phyloP scores from a whole-genome alignment of 1,140 invertebrate genomes.

The Calephelis virginiensis region DNA sequence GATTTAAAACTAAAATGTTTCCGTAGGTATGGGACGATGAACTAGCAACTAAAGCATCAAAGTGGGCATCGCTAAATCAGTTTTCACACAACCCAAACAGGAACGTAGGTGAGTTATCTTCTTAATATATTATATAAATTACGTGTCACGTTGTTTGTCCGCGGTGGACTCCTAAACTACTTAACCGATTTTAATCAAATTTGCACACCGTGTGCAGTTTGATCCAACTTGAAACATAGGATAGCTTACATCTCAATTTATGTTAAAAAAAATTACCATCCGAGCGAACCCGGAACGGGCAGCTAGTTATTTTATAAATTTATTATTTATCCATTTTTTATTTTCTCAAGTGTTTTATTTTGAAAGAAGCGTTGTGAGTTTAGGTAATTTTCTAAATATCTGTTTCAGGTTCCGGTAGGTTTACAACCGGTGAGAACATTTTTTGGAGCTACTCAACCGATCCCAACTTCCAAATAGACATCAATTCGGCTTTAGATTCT shows the following conservation, averaged over 20 bases:
- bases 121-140: no score
- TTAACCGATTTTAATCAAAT: no score
- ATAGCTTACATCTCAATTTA: no score
- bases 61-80: slow-evolving; percentile 45
- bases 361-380: background rate
- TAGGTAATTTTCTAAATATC: slow-evolving; percentile 11
- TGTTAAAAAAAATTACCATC: no score
- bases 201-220: no score
- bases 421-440: slow-evolving; percentile 53
- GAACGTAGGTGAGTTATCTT: slow-evolving; percentile 40
- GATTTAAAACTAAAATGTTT: slow-evolving; percentile 17
- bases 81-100: slow-evolving; percentile 55
- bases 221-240: no score
- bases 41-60: slow-evolving; percentile 48
- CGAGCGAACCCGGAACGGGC: no score
- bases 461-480: slow-evolving; percentile 31
- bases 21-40: slow-evolving; percentile 62
- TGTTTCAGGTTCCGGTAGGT: slow-evolving; percentile 46
- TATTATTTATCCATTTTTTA: no score
- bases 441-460: slow-evolving; percentile 33
- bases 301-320: no score
- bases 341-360: slow-evolving; percentile 2
- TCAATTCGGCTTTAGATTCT: slow-evolving; percentile 32
- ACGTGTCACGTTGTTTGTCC: no score
- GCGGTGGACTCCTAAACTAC: no score